These are phyloP conservation scores for Vanessa cardui DNA, from an alignment of 2,888 invertebrate genomes.

Conservation along the genomic window DNA sequence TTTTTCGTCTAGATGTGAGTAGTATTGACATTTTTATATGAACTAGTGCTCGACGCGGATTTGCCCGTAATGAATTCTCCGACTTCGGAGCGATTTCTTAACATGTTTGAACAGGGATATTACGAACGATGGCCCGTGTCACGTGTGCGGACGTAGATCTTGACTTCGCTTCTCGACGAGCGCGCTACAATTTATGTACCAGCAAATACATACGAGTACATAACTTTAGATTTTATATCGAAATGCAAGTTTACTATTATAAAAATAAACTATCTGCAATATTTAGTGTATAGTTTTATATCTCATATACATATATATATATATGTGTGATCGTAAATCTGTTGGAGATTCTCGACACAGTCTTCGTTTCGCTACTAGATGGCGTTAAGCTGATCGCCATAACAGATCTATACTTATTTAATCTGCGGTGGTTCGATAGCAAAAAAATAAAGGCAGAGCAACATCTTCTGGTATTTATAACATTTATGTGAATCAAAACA, in stretches of 20 bases:
- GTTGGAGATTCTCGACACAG: too few species aligned
- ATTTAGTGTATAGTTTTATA: too few species aligned
- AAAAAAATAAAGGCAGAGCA: too few species aligned
- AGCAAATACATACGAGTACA: not conserved
- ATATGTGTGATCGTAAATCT: too few species aligned
- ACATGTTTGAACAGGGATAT: slow-evolving; percentile 12
- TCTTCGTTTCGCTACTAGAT: too few species aligned
- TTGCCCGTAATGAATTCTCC: slow-evolving; percentile 41
- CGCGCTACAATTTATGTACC: not conserved
- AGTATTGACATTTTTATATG: slow-evolving; percentile 82
- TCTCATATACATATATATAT: too few species aligned
- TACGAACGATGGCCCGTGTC: not conserved
- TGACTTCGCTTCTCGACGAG: not conserved
- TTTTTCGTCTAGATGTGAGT: slow-evolving; percentile 54
- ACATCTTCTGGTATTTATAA: too few species aligned
- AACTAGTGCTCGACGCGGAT: slow-evolving; percentile 54
- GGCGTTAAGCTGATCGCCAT: too few species aligned
- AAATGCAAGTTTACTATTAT: not conserved
- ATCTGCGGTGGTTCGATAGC: too few species aligned
- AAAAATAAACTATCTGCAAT: too few species aligned
- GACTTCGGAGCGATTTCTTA: slow-evolving; percentile 30
- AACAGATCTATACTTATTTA: too few species aligned
- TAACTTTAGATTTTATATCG: not conserved
- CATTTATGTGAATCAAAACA: too few species aligned
- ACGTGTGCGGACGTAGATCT: not conserved